Evolutionary conservation across 37 sponge, comb jelly and placozoan species (phyloP), one percentile per base, ranked within the genome.

Genomic region (Halichondria panicea): DNA sequence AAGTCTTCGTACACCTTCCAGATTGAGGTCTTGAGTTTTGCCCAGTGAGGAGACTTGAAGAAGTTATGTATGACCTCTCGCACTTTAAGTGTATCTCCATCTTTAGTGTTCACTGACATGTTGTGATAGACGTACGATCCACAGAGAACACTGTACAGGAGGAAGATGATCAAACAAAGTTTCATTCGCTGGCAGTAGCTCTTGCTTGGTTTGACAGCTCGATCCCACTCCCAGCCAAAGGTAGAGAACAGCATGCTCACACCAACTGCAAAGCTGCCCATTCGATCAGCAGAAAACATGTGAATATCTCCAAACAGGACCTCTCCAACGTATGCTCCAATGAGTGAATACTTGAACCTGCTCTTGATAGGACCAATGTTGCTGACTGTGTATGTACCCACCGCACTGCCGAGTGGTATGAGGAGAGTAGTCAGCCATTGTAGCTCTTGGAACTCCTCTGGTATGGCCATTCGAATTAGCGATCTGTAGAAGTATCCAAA

Each of bases 21-120:
- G 30, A 85, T 62, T 30, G 74, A 66, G 0, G 53, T 40, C 71
- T 89, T 93, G 18, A 90, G 40, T n/a, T 90, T 55, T 25, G 55
- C 39, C 97, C 97, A 96, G 40, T 78, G 79, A 13, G 87, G 91
- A 21, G 94, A 93, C 7, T 67, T 65, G 38, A 87, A 67, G 53
- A 93, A 78, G 71, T 93, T 87, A 36, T 68, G 54, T 5, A 96
- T 8, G 18, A 85, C 91, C 34, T 93, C 94, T 4, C 86, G 58
- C 3, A 96, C 45, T 42, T 86, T 91, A 19, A 96, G 76, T 0
- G 43, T 80, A 68, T 93, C 91, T 22, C 91, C 97, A 25, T 90
- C 88, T 30, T 91, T 75, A 2, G 82, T 78, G 13, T 76, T 69
- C 2, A 87, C 69, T 27, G 87, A 63, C 9, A 70, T 83, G 75